A percentile compares a stretch with the other conserved stretches of the same genome.
These are phyloP conservation scores for Spilosoma lubricipeda DNA, from an alignment of 2,888 invertebrate species.

Conservation along the genomic window DNA sequence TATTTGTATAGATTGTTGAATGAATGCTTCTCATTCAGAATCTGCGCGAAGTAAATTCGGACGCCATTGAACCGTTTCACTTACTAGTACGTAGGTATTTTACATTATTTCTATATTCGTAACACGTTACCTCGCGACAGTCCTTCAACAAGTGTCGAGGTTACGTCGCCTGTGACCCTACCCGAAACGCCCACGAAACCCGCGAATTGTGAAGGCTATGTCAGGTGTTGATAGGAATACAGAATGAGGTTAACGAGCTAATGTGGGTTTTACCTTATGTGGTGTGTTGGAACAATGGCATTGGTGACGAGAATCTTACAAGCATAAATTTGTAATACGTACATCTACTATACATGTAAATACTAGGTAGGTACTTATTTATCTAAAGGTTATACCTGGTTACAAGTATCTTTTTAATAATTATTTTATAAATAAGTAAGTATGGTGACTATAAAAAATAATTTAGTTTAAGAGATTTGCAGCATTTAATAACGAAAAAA, in stretches of 20 bases:
- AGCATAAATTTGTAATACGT: constrained; percentile 1
- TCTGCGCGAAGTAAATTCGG: constrained; percentile 28
- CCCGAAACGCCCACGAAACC: constrained; percentile 51
- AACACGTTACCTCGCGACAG: constrained; percentile 48
- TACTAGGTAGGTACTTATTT: no score
- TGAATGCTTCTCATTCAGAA: constrained; percentile 36
- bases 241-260: constrained; percentile 43
- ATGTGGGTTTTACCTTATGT: constrained; percentile 34
- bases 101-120: constrained; percentile 55
- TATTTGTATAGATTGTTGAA: no score
- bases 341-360: no score
- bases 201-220: constrained; percentile 44
- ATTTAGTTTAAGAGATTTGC: no score
- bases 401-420: no score
- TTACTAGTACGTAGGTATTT: constrained; percentile 33
- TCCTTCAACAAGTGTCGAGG: constrained; percentile 33
- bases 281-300: constrained; percentile 14
- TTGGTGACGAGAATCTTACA: constrained; percentile 5
- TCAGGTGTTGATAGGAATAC: constrained; percentile 31
- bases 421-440: no score
- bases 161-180: constrained; percentile 27
- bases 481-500: no score
- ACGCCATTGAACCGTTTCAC: constrained; percentile 57
- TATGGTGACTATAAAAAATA: no score
- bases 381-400: no score